Percentiles rank a stretch among this genome's conserved stretches.
Conservation (phyloP, 2,888 invertebrate species). For the Morpho deidamia region DNA sequence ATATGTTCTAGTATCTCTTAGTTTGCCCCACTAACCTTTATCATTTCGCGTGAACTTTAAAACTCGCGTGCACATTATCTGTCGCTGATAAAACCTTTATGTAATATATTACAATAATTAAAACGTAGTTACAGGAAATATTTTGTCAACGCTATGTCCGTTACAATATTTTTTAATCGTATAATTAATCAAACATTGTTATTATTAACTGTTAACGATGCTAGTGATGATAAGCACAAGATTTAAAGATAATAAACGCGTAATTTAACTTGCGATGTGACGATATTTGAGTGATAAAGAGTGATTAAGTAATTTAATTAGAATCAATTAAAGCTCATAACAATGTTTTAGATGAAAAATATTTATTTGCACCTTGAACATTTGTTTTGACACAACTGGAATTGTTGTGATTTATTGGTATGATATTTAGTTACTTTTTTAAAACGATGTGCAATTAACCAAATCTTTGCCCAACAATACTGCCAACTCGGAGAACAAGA, state of each 20-base stretch:
- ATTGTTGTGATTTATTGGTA: no score
- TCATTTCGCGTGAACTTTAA: slow-evolving; percentile 24
- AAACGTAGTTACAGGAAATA: slow-evolving; percentile 11
- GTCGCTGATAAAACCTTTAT: slow-evolving; percentile 16
- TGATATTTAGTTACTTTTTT: no score
- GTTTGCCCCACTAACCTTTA: slow-evolving; percentile 55
- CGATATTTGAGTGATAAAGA: no score
- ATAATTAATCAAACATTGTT: background rate
- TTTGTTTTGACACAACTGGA: no score
- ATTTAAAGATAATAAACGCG: background rate
- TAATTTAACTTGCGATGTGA: no score
- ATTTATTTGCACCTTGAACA: no score
- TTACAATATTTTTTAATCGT: background rate
- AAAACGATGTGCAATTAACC: no score
- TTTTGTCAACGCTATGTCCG: background rate
- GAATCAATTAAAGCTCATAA: no score
- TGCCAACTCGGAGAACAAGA: background rate
- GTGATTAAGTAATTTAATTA: no score
- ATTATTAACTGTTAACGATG: background rate
- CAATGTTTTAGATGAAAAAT: no score
- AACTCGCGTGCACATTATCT: slow-evolving; percentile 13
- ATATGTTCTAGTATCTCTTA: slow-evolving; percentile 26
- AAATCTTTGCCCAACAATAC: no score
- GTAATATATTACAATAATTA: slow-evolving; percentile 19
- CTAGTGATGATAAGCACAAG: background rate